Evolutionary conservation across 2,888 invertebrate species (phyloP).

Genomic region (Taphrorychus bicolor): DNA sequence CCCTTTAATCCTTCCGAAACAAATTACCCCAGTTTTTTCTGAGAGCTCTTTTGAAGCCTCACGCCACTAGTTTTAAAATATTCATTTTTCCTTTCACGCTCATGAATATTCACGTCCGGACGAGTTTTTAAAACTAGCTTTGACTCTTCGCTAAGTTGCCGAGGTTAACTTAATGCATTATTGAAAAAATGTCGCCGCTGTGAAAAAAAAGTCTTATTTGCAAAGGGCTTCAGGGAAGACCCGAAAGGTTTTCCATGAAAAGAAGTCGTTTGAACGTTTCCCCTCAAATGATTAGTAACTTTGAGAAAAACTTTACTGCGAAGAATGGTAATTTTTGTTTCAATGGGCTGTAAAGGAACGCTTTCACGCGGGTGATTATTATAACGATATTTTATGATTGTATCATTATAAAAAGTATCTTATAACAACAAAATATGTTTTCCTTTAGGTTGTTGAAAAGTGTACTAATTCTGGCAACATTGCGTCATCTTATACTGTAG

Average conservation of each 20-base stretch:
- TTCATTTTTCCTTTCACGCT: slow-evolving; percentile 19
- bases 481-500: too few species aligned
- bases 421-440: too few species aligned
- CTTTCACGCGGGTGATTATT: too few species aligned
- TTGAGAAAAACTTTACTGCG: too few species aligned
- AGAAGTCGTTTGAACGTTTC: slow-evolving; percentile 11
- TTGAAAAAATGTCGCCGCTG: slow-evolving; percentile 24
- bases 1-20: not conserved
- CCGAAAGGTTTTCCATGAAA: slow-evolving; percentile 4
- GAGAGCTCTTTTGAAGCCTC: slow-evolving; percentile 4
- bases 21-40: not conserved
- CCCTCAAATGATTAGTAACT: not conserved
- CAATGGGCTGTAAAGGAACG: not conserved
- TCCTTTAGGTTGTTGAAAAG: too few species aligned
- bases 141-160: slow-evolving; percentile 13
- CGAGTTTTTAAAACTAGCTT: slow-evolving; percentile 19
- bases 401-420: too few species aligned
- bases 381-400: too few species aligned
- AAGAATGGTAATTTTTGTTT: not conserved
- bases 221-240: slow-evolving; percentile 11
- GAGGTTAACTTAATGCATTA: slow-evolving; percentile 32
- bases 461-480: too few species aligned
- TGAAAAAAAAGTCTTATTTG: slow-evolving; percentile 15
- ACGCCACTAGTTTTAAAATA: slow-evolving; percentile 22
- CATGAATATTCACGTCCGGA: slow-evolving; percentile 28